Conservation (phyloP, 2,797 vertebrate species). For the Melanotaenia parkinsoni region DNA sequence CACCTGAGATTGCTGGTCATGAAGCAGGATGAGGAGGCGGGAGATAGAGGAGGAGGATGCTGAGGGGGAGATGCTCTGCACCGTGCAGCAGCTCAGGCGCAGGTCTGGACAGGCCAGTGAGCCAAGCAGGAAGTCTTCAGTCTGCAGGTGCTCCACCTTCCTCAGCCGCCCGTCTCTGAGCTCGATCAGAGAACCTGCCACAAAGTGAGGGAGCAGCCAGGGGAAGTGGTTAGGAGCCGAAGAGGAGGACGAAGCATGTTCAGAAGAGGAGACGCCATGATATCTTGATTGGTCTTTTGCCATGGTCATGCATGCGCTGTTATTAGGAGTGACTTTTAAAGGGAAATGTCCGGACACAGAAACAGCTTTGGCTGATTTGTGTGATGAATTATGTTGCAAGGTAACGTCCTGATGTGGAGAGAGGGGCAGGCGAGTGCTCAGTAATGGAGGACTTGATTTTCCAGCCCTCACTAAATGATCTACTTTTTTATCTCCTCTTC, state of each 20-base stretch:
- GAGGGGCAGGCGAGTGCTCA: conserved; percentile 42
- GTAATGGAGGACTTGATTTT: conserved; percentile 27
- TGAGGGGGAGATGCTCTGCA: conserved; percentile 77
- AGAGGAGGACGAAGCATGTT: conserved; percentile 19
- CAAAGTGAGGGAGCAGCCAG: conserved; percentile 79
- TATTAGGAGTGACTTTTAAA: conserved; percentile 9
- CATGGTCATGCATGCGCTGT: conserved; percentile 17
- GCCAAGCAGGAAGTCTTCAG: conserved; percentile 82
- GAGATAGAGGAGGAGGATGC: conserved; percentile 63
- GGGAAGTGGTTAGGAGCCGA: conserved; percentile 54
- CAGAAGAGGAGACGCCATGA: conserved; percentile 1
- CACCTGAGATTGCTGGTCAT: conserved; percentile 80
- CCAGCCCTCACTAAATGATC: conserved; percentile 31
- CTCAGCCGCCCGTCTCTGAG: conserved; percentile 79
- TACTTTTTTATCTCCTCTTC: conserved; percentile 48
- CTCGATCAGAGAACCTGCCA: conserved; percentile 82
- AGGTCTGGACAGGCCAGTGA: conserved; percentile 77
- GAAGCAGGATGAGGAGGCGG: conserved; percentile 79
- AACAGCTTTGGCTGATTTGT: conserved; percentile 30
- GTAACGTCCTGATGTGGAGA: conserved; percentile 18
- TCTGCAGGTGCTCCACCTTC: conserved; percentile 81
- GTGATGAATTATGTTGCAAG: conserved; percentile 15
- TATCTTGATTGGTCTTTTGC: conserved; percentile 18
- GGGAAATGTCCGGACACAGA: conserved; percentile 36
- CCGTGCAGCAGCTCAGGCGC: conserved; percentile 80